Base-by-base conservation (phyloP, 2,113 vertebrate genomes). In the Rhinolophus ferrumequinum region DNA sequence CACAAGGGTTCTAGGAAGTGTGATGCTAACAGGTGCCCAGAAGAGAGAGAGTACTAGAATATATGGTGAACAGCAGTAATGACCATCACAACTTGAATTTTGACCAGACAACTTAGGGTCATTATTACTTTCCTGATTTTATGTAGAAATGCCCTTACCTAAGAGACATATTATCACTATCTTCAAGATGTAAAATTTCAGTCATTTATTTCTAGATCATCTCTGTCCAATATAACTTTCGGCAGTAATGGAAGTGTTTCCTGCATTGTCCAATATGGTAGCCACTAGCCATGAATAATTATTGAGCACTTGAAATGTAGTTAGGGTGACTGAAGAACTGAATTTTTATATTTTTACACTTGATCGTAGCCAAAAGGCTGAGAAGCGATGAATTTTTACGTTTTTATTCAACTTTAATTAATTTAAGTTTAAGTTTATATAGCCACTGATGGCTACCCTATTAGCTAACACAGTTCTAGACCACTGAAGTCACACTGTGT, bases 391-490 rank as follows among this genome's bases (percentile, higher is more conserved):
- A 44, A 44, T 44, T 44, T 44, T 44, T 44, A 44, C 41, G 21
- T 6, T 72, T 95, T 50, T 41, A 75, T 47, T 93, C 90, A 76
- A 93, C 15, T 84, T 84, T 47, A 52, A 14, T 64, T 70, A 58
- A 73, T 47, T 83, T 69, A 82, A 75, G 24, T 80, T 90, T 88
- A 75, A 73, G 88, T 69, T 19, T 75, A 60, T 88, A 77, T 86
- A 95, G 21, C 26, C 41, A 86, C 5, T 72, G 73, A 15, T 70
- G 35, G 26, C 10, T 64, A 83, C 26, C 54, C 41, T 44, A 44
- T 64, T 77, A 47, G 10, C n/a, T 47, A 86, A 47, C 26, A 50
- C 22, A 86, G 47, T 60, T 76, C 19, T 66, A 72, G 54, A 67
- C 67, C 35, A 82, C 19, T 83, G 72, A 94, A 52, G 10, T 76